Conservation (phyloP, 2,797 vertebrate genomes). For the Nannoperca australis region DNA sequence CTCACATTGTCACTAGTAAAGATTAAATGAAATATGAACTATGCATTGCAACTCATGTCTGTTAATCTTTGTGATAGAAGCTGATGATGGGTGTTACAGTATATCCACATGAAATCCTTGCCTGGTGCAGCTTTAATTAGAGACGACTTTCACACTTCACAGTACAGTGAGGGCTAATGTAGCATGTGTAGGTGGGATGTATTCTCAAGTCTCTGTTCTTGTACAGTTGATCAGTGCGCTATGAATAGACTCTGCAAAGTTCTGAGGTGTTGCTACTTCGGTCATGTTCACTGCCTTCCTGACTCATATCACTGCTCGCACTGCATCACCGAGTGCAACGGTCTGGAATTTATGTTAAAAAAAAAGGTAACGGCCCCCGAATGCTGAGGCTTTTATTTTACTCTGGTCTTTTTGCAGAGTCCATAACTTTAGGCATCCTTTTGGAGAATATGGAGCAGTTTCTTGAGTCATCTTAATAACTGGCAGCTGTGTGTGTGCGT, state of each 20-base stretch:
- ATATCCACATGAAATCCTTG: constrained; percentile 5
- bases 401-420: constrained; percentile 11
- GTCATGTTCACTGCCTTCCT: constrained; percentile 14
- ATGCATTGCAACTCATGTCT: background rate
- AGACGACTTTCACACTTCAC: constrained; percentile 38
- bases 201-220: constrained; percentile 39
- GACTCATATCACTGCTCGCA: constrained; percentile 25
- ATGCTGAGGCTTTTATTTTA: constrained; percentile 14
- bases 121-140: constrained; percentile 53
- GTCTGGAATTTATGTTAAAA: constrained; percentile 20
- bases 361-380: background rate
- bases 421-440: background rate
- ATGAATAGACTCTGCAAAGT: constrained; percentile 44
- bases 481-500: constrained; percentile 7
- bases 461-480: background rate
- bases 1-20: background rate
- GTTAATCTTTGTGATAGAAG: background rate
- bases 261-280: constrained; percentile 2
- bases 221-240: constrained; percentile 32
- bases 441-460: background rate
- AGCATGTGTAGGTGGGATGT: constrained; percentile 52
- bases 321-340: background rate
- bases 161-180: constrained; percentile 34
- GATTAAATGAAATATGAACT: background rate
- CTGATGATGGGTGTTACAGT: background rate